Base-by-base conservation (phyloP, 2,888 invertebrate genomes). In the Bruchidius siliquastri region DNA sequence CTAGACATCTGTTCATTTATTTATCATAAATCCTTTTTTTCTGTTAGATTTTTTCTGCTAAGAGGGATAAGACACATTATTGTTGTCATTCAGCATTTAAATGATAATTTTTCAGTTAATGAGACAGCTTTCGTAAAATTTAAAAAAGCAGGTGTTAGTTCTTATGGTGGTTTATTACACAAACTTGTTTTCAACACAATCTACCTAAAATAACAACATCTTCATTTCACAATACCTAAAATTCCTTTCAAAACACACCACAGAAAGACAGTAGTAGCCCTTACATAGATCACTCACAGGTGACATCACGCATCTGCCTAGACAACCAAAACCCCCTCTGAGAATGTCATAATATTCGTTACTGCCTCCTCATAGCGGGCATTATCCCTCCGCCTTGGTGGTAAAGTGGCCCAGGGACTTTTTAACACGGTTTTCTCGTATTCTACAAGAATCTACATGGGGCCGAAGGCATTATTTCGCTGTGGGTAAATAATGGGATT, bases 311-410 rank as follows among this genome's bases (percentile, higher is more conserved):
- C 82, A 82, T 81, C 81, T 82, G 82, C 80, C 49, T 49, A 13
- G 49, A 49, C 49, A 13, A 13, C 18, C 49, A 13, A 49, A 76
- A 81, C 81, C 83, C 83, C 83, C 83, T 79, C 77, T 78, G 82
- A 72, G 83, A 81, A 79, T 81, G 84, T 84, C 84, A 84, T 82
- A 84, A 84, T 84, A 84, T 84, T 82, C 83, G 82, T 82, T 83
- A 83, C 77, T 81, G 79, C 82, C 83, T 82, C 84, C 83, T 81
- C 76, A 76, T 75, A 78, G 80, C 71, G 81, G 71, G 74, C 81
- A 81, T 81, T 82, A 83, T 83, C 80, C 75, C 74, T 70, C 81
- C 74, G 79, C 81, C 77, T 80, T 80, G 82, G 83, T 81, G 81
- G 83, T 83, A 82, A 79, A 83, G 82, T 81, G 81, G 80, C 80